phyloP scores from a whole-genome alignment of 2,888 invertebrate genomes.

The Hymenopus coronatus region DNA sequence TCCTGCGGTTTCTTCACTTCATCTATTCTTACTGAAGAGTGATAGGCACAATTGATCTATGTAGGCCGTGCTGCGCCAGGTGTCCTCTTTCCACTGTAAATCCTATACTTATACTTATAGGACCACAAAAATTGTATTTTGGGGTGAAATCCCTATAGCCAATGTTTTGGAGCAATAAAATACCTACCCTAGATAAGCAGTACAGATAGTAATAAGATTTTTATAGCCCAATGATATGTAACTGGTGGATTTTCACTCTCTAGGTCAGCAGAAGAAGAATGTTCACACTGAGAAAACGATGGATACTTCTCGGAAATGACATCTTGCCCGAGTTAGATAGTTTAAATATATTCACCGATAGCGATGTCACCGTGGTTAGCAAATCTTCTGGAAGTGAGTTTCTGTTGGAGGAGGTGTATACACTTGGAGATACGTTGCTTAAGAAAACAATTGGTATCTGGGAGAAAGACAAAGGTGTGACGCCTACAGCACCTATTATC shows the following conservation, averaged over 20 bases:
- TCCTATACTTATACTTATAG: too few relatives aligned
- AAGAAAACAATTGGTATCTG: constrained; percentile 16
- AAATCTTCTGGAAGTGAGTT: not conserved
- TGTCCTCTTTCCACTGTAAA: too few relatives aligned
- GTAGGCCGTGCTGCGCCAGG: too few relatives aligned
- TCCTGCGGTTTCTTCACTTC: too few relatives aligned
- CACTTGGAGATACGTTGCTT: not conserved
- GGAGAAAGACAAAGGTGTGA: not conserved
- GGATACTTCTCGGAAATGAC: not conserved
- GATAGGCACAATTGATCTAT: too few relatives aligned
- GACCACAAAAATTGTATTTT: too few relatives aligned
- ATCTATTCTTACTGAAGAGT: too few relatives aligned
- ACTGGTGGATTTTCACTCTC: not conserved
- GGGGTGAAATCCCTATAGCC: too few relatives aligned
- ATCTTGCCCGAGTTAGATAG: not conserved
- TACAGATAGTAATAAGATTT: too few relatives aligned
- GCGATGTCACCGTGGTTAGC: constrained; percentile 13
- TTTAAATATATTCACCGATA: constrained; percentile 23
- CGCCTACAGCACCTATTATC: not conserved
- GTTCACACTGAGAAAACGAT: not conserved
- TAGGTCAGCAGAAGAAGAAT: not conserved
- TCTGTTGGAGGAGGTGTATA: constrained; percentile 20
- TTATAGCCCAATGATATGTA: too few relatives aligned
- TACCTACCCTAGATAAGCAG: too few relatives aligned
- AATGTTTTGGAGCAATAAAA: too few relatives aligned